Percentiles rank a stretch among this genome's conserved stretches.
Conservation (phyloP, 2,797 vertebrate genomes). For the Enteromius afrohamiltoni region DNA sequence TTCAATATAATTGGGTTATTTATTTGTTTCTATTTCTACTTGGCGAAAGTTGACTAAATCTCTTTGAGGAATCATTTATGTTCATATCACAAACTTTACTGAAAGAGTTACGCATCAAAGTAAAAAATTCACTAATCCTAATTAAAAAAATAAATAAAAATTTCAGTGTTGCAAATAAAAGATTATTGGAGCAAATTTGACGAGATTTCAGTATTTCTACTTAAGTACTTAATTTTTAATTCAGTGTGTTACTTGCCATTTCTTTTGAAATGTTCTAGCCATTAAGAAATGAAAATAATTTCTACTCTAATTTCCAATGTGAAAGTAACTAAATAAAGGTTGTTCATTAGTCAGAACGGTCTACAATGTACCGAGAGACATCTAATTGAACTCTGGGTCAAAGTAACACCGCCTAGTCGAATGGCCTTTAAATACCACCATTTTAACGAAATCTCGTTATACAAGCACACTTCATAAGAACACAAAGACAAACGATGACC, state of each 20-base stretch:
- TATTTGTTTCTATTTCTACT: not conserved
- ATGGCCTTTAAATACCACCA: constrained; percentile 20
- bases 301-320: not conserved
- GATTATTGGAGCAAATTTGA: not conserved
- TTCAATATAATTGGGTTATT: not conserved
- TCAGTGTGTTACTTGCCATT: not conserved
- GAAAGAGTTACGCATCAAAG: not conserved
- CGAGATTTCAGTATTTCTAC: too few species aligned
- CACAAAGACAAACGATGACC: constrained; percentile 37
- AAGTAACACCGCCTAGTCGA: constrained; percentile 21
- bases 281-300: not conserved
- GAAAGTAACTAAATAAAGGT: not conserved
- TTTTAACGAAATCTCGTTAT: constrained; percentile 23
- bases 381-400: constrained; percentile 42
- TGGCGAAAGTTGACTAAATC: not conserved
- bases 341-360: not conserved
- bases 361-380: not conserved
- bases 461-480: constrained; percentile 29
- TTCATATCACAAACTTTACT: not conserved
- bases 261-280: not conserved
- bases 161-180: too few species aligned
- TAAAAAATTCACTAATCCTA: not conserved
- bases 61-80: not conserved
- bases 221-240: not conserved
- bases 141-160: not conserved